Evolutionary conservation across 2,888 invertebrate genomes (phyloP), one percentile per base, ranked within the genome.

Genomic region (Mamestra brassicae): DNA sequence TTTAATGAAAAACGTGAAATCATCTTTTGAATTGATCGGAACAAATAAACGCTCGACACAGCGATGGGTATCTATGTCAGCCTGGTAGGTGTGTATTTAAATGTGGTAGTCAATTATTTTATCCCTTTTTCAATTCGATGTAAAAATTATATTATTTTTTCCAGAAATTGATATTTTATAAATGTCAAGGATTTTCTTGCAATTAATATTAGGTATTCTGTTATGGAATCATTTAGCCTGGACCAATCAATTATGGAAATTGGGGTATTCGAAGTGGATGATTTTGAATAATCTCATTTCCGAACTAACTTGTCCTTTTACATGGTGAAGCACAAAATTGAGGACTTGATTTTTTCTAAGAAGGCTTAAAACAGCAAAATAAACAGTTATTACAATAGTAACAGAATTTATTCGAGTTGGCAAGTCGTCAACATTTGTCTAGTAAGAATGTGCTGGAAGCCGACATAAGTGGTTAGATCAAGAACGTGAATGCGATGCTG

Each of bases 331-430:
- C 26, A 26, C 26, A 26, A 26, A 26, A 26, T 26, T 26, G 26
- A 26, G 1, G 26, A 26, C 26, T 26, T 26, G 26, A 2, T 45
- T 3, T 47, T 47, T 47, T 47, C 4, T 13, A n/a, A 54, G 3
- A 54, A 52, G 17, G n/a, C 6, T 55, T 4, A 63, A 57, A 50
- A 58, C 4, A 11, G n/a, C 34, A 2, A 42, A 47, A 34, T 54
- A 15, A 34, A 34, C 10, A 65, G 13, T 54, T 50, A n/a, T 11
- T 2, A 58, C 36, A 63, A 63, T 63, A 50, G 52, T 58, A 47
- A n/a, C 36, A 71, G 15, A 76, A 71, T 77, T 47, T 71, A 60
- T 60, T 47, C 38, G 15, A 42, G 55, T 78, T 77, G 77, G 78
- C 73, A 77, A 61, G 38, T 57, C 15, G 2, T 73, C 77, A 77